These are phyloP conservation scores for Trididemnum miniatum DNA, from an alignment of 23 tunicate species.

Conservation along the genomic window DNA sequence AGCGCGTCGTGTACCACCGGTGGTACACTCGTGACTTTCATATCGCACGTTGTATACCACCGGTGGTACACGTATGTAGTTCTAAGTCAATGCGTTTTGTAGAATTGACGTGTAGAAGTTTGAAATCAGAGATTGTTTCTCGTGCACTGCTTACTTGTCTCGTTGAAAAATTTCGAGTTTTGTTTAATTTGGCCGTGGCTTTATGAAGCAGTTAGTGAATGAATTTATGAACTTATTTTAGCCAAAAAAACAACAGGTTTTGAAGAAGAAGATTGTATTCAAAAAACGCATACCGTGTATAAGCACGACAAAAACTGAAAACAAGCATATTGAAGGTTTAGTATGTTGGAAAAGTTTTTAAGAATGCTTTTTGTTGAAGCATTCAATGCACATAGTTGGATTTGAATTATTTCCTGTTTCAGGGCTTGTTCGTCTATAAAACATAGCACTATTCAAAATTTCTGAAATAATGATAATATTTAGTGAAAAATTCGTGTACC, in stretches of 20 bases:
- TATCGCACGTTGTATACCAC: neutral
- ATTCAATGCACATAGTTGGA: neutral
- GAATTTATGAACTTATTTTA: neutral
- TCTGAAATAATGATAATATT: no score
- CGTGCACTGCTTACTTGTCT: neutral
- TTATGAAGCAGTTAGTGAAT: neutral
- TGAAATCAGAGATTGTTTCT: neutral
- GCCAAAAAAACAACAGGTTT: neutral
- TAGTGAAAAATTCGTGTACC: no score
- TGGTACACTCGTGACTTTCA: neutral
- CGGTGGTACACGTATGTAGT: neutral
- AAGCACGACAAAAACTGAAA: neutral
- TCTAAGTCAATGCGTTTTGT: neutral
- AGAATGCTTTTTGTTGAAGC: neutral
- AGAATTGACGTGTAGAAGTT: neutral
- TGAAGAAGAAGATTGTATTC: neutral
- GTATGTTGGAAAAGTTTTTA: neutral
- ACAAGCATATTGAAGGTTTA: neutral
- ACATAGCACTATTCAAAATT: no score
- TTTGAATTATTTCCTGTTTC: no score
- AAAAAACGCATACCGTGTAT: neutral
- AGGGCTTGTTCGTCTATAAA: no score
- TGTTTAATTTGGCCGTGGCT: neutral
- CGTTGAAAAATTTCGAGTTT: neutral
- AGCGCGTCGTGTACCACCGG: neutral